Percentiles rank a stretch among this genome's conserved stretches.
Evolutionary conservation across 2,888 invertebrate genomes (phyloP).

Genomic region (Aleiodes testaceus): DNA sequence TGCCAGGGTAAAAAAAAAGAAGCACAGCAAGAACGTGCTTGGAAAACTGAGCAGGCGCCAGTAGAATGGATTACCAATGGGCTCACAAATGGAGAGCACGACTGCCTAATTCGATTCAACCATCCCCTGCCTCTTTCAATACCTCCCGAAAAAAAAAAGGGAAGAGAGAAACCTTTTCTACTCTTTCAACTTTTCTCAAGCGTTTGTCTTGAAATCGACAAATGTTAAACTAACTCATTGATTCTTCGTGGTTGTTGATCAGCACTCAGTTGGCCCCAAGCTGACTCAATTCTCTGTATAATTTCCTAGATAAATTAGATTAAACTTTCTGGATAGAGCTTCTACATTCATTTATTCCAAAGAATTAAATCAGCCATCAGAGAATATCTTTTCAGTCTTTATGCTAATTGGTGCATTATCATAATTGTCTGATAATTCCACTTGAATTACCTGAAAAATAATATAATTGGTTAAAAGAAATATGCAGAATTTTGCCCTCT

Average conservation of each 20-base stretch:
- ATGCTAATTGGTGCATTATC: not conserved
- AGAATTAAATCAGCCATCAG: not conserved
- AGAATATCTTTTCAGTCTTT: slow-evolving; percentile 1
- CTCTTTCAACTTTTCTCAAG: not conserved
- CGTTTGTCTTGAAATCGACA: not conserved
- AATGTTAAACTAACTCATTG: slow-evolving; percentile 26
- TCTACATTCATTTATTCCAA: slow-evolving; percentile 3
- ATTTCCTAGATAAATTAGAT: slow-evolving; percentile 1
- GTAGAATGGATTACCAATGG: slow-evolving; percentile 60
- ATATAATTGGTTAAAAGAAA: not conserved
- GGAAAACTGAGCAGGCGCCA: slow-evolving; percentile 60
- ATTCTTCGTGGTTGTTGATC: slow-evolving; percentile 28
- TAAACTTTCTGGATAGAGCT: not conserved
- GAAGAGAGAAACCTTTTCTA: not conserved
- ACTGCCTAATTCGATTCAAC: slow-evolving; percentile 63
- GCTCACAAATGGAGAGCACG: slow-evolving; percentile 63
- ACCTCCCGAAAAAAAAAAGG: too few relatives aligned
- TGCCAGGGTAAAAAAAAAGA: slow-evolving; percentile 49
- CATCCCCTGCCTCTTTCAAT: slow-evolving; percentile 16
- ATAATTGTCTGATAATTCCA: not conserved
- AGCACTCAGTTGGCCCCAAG: slow-evolving; percentile 11
- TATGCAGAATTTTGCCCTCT: not conserved
- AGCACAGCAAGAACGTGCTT: slow-evolving; percentile 59
- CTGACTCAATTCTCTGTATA: slow-evolving; percentile 22
- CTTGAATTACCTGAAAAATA: not conserved